Evolutionary conservation across 2,113 vertebrate genomes (phyloP).

Genomic region (Thunnus maccoyii): DNA sequence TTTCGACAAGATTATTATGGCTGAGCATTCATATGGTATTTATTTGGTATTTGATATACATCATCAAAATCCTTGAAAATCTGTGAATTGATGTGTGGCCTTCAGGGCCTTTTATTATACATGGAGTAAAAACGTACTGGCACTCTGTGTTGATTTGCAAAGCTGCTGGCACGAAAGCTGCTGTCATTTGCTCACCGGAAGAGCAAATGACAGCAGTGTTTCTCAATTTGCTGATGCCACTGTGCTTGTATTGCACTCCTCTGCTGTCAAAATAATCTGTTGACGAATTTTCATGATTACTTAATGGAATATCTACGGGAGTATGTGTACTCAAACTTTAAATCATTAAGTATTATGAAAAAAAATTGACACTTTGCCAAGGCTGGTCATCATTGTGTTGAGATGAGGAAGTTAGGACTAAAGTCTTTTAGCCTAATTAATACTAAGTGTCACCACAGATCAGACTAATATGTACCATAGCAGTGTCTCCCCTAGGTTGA

Average conservation of each 20-base stretch:
- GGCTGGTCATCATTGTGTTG: background rate
- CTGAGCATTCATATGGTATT: background rate
- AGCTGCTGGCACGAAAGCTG: background rate
- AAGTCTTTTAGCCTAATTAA: slow-evolving; percentile 8
- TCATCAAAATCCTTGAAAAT: slow-evolving; percentile 14
- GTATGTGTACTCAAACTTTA: slow-evolving; percentile 16
- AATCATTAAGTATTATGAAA: background rate
- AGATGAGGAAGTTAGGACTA: background rate
- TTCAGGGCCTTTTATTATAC: slow-evolving; percentile 10
- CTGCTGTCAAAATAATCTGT: slow-evolving; percentile 33
- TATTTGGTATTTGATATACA: background rate
- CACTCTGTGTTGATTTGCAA: slow-evolving; percentile 6
- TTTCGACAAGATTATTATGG: background rate
- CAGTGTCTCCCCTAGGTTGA: too few species aligned
- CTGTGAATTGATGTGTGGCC: slow-evolving; percentile 8
- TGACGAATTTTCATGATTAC: slow-evolving; percentile 22
- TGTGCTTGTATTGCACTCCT: slow-evolving; percentile 24
- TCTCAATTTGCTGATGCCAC: slow-evolving; percentile 38
- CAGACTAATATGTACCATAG: slow-evolving; percentile 27
- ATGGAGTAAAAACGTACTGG: background rate
- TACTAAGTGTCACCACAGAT: slow-evolving; percentile 50
- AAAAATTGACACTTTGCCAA: slow-evolving; percentile 1
- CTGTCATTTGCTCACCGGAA: background rate
- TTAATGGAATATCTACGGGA: slow-evolving; percentile 23
- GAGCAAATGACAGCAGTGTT: slow-evolving; percentile 17